phyloP scores from a whole-genome alignment of 2,113 vertebrate species.

The Jacana jacana region DNA sequence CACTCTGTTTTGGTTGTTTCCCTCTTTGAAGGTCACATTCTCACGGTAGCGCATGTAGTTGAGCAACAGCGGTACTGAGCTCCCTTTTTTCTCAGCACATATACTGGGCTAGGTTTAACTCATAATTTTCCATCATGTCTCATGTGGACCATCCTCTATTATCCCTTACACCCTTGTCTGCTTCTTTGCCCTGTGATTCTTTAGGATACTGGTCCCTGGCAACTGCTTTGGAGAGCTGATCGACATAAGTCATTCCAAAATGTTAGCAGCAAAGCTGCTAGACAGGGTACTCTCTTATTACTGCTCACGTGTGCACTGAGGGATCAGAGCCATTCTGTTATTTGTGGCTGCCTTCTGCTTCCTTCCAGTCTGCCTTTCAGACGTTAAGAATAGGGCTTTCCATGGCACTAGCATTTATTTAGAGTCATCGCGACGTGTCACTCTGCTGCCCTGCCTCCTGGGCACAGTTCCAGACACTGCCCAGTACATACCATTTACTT shows the following conservation, averaged over 20 bases:
- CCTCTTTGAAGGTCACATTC: too few relatives aligned
- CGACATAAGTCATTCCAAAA: background rate
- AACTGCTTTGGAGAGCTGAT: background rate
- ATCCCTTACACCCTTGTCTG: too few relatives aligned
- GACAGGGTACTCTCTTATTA: background rate
- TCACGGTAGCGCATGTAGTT: too few relatives aligned
- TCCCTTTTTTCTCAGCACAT: too few relatives aligned
- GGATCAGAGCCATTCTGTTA: background rate
- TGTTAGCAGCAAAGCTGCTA: background rate
- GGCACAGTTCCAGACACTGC: background rate
- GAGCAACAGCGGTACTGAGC: too few relatives aligned
- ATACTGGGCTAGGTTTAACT: too few relatives aligned
- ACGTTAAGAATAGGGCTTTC: background rate
- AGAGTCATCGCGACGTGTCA: background rate
- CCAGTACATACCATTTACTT: background rate
- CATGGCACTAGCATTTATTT: background rate
- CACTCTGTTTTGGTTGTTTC: too few relatives aligned
- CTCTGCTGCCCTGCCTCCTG: background rate
- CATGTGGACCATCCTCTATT: too few relatives aligned
- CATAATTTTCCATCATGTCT: too few relatives aligned
- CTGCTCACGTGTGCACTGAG: background rate
- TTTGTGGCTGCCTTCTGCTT: background rate
- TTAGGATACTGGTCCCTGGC: background rate
- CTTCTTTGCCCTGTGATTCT: background rate
- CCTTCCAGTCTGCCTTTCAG: background rate